phyloP scores from a whole-genome alignment of 1,140 invertebrate species.

The Drosophila saltans region DNA sequence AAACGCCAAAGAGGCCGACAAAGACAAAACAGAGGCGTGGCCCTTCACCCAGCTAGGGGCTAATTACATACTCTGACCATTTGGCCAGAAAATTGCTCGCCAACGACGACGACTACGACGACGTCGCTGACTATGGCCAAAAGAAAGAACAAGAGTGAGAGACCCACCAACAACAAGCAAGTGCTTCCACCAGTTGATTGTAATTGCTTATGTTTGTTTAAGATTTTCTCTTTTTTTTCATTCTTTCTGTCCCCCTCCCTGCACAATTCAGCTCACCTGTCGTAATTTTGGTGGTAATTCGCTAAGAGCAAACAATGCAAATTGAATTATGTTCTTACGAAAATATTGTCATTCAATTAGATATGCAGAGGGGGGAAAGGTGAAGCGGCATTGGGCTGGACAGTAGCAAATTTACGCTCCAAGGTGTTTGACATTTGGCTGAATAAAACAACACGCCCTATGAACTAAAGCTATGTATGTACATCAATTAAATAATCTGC shows the following conservation, averaged over 20 bases:
- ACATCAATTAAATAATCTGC: neutral
- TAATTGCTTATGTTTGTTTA: slow-evolving; percentile 57
- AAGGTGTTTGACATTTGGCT: slow-evolving; percentile 43
- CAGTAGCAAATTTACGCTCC: slow-evolving; percentile 7
- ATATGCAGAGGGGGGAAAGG: slow-evolving; percentile 15
- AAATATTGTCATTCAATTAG: slow-evolving; percentile 77
- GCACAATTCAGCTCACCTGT: slow-evolving; percentile 43
- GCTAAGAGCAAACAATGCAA: slow-evolving; percentile 56
- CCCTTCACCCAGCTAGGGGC: slow-evolving; percentile 32
- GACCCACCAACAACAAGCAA: slow-evolving; percentile 33
- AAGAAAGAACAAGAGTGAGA: neutral
- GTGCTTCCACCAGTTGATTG: slow-evolving; percentile 53
- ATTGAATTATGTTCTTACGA: slow-evolving; percentile 64
- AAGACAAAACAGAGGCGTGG: slow-evolving; percentile 43
- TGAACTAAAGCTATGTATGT: neutral
- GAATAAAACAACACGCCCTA: slow-evolving; percentile 6
- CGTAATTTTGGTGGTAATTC: slow-evolving; percentile 30
- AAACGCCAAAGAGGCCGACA: slow-evolving; percentile 66
- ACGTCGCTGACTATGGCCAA: too few relatives aligned
- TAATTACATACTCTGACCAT: slow-evolving; percentile 67
- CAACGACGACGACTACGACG: neutral
- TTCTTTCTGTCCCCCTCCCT: neutral
- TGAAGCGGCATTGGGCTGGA: neutral
- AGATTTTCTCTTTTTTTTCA: slow-evolving; percentile 35
- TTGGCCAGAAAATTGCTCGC: slow-evolving; percentile 54